Conservation (phyloP, 2,888 invertebrate genomes). For the Limnephilus marmoratus region DNA sequence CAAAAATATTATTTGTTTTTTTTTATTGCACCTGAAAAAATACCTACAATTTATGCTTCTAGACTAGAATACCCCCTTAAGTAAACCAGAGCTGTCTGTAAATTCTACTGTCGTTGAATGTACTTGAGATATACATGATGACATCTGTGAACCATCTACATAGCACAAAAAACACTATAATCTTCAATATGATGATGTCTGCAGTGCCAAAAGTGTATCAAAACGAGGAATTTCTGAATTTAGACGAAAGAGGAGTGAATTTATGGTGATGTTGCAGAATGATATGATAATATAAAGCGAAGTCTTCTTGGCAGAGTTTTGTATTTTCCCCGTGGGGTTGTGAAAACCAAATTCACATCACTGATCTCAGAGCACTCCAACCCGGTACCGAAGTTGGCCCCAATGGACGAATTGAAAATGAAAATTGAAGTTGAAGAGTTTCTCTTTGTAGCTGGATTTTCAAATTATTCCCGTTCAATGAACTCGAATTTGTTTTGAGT, state of each 20-base stretch:
- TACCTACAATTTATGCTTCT: too few relatives aligned
- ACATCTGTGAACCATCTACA: neutral
- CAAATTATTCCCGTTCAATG: too few relatives aligned
- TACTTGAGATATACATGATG: too few relatives aligned
- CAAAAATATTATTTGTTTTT: too few relatives aligned
- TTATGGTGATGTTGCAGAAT: neutral
- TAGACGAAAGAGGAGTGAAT: neutral
- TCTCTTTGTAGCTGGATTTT: neutral
- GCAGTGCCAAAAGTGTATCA: neutral
- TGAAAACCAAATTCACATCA: neutral
- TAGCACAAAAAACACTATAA: neutral
- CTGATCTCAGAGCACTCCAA: neutral
- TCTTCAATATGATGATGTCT: neutral
- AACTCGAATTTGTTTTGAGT: too few relatives aligned
- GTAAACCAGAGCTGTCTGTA: too few relatives aligned
- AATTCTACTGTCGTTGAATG: too few relatives aligned
- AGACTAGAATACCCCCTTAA: too few relatives aligned
- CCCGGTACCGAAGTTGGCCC: neutral
- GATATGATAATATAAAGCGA: neutral
- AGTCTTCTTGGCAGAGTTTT: neutral
- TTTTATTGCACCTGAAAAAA: too few relatives aligned
- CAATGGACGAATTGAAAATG: neutral
- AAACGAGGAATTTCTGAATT: neutral
- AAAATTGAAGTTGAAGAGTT: neutral
- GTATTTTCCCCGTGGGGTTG: neutral